A percentile compares a stretch with the other conserved stretches of the same genome.
Evolutionary conservation across 1,140 invertebrate genomes (phyloP).

Genomic region (Heliconius himera): DNA sequence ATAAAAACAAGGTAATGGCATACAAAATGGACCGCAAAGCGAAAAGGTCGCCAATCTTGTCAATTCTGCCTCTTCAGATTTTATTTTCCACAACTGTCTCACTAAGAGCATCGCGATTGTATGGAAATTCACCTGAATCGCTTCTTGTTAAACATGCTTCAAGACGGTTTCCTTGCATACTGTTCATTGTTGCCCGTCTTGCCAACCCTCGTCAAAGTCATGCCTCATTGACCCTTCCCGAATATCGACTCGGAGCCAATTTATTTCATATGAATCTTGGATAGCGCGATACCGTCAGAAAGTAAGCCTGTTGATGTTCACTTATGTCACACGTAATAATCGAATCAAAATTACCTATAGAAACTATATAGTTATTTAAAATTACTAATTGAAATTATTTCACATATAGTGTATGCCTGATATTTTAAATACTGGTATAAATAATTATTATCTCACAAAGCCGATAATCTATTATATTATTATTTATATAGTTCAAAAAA

Average conservation of each 20-base stretch:
- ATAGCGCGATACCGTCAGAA: constrained; percentile 67
- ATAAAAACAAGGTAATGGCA: background rate
- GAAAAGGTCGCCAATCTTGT: constrained; percentile 7
- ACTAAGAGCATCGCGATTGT: constrained; percentile 33
- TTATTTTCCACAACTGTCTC: constrained; percentile 25
- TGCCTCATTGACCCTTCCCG: constrained; percentile 74
- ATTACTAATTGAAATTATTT: background rate
- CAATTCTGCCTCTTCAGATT: background rate
- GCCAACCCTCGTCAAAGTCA: constrained; percentile 76
- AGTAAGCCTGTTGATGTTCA: constrained; percentile 59
- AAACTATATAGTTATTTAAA: background rate
- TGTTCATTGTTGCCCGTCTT: constrained; percentile 58
- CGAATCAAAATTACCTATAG: background rate
- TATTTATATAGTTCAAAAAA: background rate
- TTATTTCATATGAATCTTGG: constrained; percentile 79
- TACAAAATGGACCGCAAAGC: background rate
- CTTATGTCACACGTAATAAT: constrained; percentile 7
- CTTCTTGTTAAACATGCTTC: constrained; percentile 71
- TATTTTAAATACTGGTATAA: background rate
- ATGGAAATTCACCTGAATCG: constrained; percentile 61
- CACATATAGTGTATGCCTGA: background rate
- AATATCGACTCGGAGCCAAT: constrained; percentile 77
- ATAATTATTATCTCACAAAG: background rate
- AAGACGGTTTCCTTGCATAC: constrained; percentile 71
- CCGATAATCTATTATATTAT: constrained; percentile 1